phyloP scores from a whole-genome alignment of 1,140 invertebrate species.

The Galleria mellonella region DNA sequence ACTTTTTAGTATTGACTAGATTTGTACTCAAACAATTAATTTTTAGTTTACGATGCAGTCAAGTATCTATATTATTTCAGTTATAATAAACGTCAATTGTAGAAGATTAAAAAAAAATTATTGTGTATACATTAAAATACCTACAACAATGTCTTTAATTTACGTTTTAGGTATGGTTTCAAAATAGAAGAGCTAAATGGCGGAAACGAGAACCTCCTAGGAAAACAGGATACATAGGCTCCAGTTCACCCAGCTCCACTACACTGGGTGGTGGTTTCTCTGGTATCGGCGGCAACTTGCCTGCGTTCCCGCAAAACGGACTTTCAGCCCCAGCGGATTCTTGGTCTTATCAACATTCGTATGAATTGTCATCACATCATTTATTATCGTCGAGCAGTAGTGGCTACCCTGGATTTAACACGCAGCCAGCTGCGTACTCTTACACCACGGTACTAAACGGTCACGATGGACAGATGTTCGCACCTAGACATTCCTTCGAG shows the following conservation, averaged over 20 bases:
- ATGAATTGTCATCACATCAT: slow-evolving; percentile 83
- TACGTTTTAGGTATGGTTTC: slow-evolving; percentile 74
- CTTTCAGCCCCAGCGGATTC: slow-evolving; percentile 81
- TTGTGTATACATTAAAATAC: background rate
- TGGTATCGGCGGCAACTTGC: slow-evolving; percentile 78
- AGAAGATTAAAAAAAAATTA: background rate
- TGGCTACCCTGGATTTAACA: slow-evolving; percentile 76
- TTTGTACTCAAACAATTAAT: too few species aligned
- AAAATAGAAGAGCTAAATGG: slow-evolving; percentile 98
- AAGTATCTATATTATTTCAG: too few species aligned
- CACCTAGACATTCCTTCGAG: slow-evolving; percentile 74
- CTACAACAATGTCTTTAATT: background rate
- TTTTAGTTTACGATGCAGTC: too few species aligned
- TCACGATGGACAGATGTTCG: slow-evolving; percentile 80
- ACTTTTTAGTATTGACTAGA: too few species aligned
- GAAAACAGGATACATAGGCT: slow-evolving; percentile 88
- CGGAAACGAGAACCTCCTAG: slow-evolving; percentile 97
- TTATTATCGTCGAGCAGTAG: slow-evolving; percentile 81
- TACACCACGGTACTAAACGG: slow-evolving; percentile 81
- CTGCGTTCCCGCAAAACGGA: slow-evolving; percentile 79
- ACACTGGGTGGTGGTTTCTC: slow-evolving; percentile 77
- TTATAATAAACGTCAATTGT: too few species aligned
- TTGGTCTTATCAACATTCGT: slow-evolving; percentile 85
- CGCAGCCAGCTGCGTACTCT: slow-evolving; percentile 72
- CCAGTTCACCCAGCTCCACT: slow-evolving; percentile 76